Evolutionary conservation across 2,797 vertebrate species (phyloP), one percentile per base, ranked within the genome.

Genomic region (Muscicapa striata): DNA sequence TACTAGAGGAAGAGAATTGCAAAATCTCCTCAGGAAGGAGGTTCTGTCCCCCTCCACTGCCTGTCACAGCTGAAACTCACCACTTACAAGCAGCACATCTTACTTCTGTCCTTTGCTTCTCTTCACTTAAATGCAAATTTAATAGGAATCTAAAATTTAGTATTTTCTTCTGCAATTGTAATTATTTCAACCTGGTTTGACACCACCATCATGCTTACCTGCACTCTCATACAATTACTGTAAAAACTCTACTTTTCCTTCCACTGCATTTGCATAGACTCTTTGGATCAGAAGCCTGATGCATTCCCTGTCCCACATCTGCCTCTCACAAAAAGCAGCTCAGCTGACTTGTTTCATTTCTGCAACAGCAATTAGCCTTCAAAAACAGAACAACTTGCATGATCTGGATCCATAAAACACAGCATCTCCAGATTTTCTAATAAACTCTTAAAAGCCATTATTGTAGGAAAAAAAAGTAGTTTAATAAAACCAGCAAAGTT

Each of bases 231-330:
- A 43, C 0, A 22, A 26, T 30, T 62, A 32, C 24, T 30, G 1
- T 21, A 43, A 49, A 22, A 61, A 27, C 6, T 22, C 46, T 2
- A 4, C 9, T 10, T 63, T 67, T 63, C 22, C 34, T 70, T 45
- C 41, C 26, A 48, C 0, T 4, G 18, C 6, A 51, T 27, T 16
- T 1, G 0, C 15, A 51, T 13, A 17, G 36, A 84, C 17, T 41
- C 8, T 22, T 59, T 29, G 29, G 22, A 75, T 10, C 17, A 48
- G 67, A 55, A 0, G 12, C 34, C 4, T n/a, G 3, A 1, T 45
- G 24, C 14, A 21, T 15, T 36, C 4, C 26, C 21, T 13, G 5
- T 24, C 30, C 46, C 19, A 24, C 0, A 1, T 17, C 38, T 63
- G 19, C 18, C 45, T 63, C 54, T 24, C 19, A 32, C 30, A 29